Base-by-base conservation (phyloP, 2,888 invertebrate species). In the Drosophila acutilabella region DNA sequence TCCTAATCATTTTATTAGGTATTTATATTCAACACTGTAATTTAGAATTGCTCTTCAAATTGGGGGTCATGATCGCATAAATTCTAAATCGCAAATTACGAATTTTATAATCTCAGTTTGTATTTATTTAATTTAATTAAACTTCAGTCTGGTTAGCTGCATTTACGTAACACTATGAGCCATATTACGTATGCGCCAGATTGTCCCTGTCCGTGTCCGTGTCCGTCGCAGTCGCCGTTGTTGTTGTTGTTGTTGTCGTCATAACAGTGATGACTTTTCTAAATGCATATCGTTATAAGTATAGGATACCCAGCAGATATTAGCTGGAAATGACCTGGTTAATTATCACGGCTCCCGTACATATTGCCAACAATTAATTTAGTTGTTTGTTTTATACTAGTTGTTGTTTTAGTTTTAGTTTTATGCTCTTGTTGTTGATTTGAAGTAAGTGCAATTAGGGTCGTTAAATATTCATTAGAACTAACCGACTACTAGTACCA, bases 381-480 rank as follows among this genome's bases (percentile, higher is more conserved):
- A 48, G 40, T 70, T 62, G 40, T 58, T 45, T 56, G 45, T 59
- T 54, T 36, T 70, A 20, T 42, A 30, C 8, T 30, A 30, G 30
- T 30, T 26, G 20, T 53, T 16, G 10, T 20, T 16, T 16, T 26
- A 33, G 38, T 23, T 45, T 30, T 13, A n/a, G 44, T 45, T 14
- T 20, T 36, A 45, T 36, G 23, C n/a, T n/a, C 40, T 14, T 59
- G 41, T 45, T 57, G 20, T 62, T 60, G 53, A 51, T 58, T 44
- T 45, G 48, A 36, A 51, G 18, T 41, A 30, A 59, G 50, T 71
- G 68, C 71, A 84, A 88, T 88, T 82, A 80, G 66, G 56, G 64
- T 67, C 62, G 76, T 88, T 84, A 75, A 76, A 74, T 82, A 78
- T 85, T 60, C 69, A 82, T 71, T 88, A 70, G 71, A 68, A 23